Evolutionary conservation across 2,888 invertebrate species (phyloP).

Genomic region (Auanema sp.): DNA sequence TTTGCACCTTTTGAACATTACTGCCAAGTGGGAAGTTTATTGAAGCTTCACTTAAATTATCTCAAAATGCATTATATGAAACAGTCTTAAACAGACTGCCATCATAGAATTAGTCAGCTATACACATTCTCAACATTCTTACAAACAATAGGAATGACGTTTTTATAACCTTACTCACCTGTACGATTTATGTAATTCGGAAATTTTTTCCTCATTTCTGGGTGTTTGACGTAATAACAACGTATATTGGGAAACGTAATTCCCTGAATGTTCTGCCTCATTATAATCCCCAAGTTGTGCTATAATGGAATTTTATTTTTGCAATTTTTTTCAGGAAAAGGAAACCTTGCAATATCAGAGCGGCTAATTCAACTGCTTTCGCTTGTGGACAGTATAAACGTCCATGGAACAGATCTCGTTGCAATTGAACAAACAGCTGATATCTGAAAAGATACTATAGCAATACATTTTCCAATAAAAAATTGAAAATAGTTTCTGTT

Average conservation of each 20-base stretch:
- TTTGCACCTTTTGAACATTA: too few species aligned
- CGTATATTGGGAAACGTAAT: constrained; percentile 86
- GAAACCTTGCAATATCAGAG: constrained; percentile 53
- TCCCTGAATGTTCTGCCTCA: constrained; percentile 79
- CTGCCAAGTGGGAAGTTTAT: too few species aligned
- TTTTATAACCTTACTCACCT: constrained; percentile 64
- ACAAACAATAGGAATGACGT: neutral
- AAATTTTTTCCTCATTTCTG: constrained; percentile 86
- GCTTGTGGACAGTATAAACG: constrained; percentile 83
- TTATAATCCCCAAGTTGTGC: constrained; percentile 94
- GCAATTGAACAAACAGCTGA: constrained; percentile 88
- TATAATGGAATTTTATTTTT: constrained; percentile 65
- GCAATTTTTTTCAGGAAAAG: neutral
- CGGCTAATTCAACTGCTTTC: constrained; percentile 49
- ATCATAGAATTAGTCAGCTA: too few species aligned
- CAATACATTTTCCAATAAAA: neutral
- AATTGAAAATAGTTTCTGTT: constrained; percentile 4
- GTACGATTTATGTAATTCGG: constrained; percentile 85
- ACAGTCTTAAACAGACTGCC: too few species aligned
- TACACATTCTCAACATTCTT: neutral
- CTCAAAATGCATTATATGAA: constrained; percentile 1
- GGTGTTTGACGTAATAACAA: constrained; percentile 88
- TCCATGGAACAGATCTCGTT: constrained; percentile 90
- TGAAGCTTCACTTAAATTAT: neutral
- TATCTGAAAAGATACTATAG: constrained; percentile 70